Evolutionary conservation across 35 echinoderm and acorn worm genomes (phyloP), one percentile per base, ranked within the genome.

Genomic region (Acanthaster planci): DNA sequence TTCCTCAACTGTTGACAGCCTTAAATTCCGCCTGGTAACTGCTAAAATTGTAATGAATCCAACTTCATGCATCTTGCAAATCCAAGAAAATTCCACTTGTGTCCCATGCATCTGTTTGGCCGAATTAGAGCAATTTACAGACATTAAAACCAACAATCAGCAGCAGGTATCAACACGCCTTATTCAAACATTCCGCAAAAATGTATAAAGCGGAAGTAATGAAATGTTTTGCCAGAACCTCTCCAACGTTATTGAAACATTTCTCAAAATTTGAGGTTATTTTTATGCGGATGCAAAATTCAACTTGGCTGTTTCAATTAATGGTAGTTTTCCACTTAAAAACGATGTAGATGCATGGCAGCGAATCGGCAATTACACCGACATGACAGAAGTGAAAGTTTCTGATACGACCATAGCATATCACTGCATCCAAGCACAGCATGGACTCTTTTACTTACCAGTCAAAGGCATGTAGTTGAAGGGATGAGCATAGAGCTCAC

Each of bases 401-500:
- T 72, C 42, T 72, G 14, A 72, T 72, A 72, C 64, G 64, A 72
- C 64, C 64, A 72, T 72, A 26, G 30, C 8, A 72, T 14, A 27
- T 72, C 64, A 72, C 64, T 72, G 50, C 51, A 83, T 35, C 81
- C 52, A 38, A 14, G 19, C 77, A 88, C 47, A 50, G 88, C 68
- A 76, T 89, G 89, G 42, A 85, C 79, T 26, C 67, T 89, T 56
- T 53, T 57, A 59, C 94, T 90, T 97, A 97, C 94, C 94, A 90
- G 78, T 82, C 32, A 44, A 15, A 39, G 96, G 96, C 39, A 67
- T 94, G 64, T 99, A 99, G 31, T 86, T 90, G 89, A 94, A 88
- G 79, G 92, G 84, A 53, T 99, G 96, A 59, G 90, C 93, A 42
- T 91, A 86, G 8, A 87, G 88, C 60, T 99, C 96, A 87, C 96